These are phyloP conservation scores for Parochlus steinenii DNA, from an alignment of 2,888 invertebrate genomes.

Conservation along the genomic window DNA sequence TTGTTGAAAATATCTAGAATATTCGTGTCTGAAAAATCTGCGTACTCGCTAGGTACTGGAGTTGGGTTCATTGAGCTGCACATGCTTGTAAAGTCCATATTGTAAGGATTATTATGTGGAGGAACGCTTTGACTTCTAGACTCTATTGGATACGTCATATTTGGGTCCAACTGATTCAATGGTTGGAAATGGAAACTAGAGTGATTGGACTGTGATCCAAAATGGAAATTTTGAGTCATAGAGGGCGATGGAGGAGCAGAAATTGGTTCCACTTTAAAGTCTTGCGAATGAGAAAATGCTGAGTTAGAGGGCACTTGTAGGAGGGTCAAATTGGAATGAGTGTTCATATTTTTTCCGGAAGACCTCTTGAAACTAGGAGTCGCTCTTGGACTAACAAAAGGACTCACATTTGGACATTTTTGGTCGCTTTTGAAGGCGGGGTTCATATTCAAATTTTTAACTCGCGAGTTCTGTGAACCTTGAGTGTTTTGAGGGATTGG, in stretches of 20 bases:
- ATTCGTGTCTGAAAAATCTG: constrained; percentile 39
- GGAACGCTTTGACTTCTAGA: constrained; percentile 66
- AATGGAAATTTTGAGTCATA: constrained; percentile 14
- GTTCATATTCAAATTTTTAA: constrained; percentile 17
- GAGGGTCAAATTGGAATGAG: constrained; percentile 1
- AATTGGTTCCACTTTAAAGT: constrained; percentile 15
- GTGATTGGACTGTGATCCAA: constrained; percentile 12
- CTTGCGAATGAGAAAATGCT: constrained; percentile 12
- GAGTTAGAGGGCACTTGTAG: constrained; percentile 7
- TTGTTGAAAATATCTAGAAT: constrained; percentile 18
- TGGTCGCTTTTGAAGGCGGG: constrained; percentile 34
- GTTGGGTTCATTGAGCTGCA: constrained; percentile 50
- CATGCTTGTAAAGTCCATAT: constrained; percentile 23
- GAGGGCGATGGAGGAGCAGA: constrained; percentile 14
- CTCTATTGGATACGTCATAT: constrained; percentile 39
- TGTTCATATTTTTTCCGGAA: neutral
- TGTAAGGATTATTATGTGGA: constrained; percentile 30
- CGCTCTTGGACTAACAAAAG: constrained; percentile 67
- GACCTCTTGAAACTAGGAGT: constrained; percentile 36
- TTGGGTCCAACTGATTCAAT: constrained; percentile 38
- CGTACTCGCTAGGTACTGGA: constrained; percentile 53
- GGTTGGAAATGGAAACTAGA: constrained; percentile 13
- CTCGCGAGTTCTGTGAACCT: constrained; percentile 44
- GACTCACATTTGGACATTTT: constrained; percentile 54
- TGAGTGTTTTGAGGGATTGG: constrained; percentile 83